Conservation (phyloP, 1,140 invertebrate species). For the Drosophila lini region DNA sequence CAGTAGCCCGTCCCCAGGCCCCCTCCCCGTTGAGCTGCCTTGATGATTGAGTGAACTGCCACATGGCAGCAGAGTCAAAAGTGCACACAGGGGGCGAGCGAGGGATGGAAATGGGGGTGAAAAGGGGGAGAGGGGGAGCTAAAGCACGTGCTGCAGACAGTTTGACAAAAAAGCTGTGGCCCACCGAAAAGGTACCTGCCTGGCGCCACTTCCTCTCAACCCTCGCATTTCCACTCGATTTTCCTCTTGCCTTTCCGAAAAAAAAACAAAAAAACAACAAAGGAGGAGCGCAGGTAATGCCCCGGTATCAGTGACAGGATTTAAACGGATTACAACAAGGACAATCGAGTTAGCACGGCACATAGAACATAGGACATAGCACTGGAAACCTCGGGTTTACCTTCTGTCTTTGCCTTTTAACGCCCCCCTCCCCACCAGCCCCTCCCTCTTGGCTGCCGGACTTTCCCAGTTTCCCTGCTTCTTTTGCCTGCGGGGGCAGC, state of each 20-base stretch:
- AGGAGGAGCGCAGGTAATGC: conserved; percentile 62
- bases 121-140: conserved; percentile 27
- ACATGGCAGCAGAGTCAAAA: conserved; percentile 64
- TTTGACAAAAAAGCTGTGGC: conserved; percentile 80
- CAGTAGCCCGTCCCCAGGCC: conserved; percentile 40
- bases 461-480: conserved; percentile 11
- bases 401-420: conserved; percentile 25
- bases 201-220: neutral
- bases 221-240: neutral
- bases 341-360: conserved; percentile 78
- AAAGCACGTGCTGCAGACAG: conserved; percentile 79
- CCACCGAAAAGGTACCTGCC: conserved; percentile 38
- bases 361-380: conserved; percentile 30
- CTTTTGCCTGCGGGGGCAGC: conserved; percentile 16
- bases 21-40: conserved; percentile 37
- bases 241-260: neutral
- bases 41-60: conserved; percentile 83
- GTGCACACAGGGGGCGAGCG: neutral
- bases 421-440: neutral
- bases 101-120: no score
- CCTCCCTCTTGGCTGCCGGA: neutral
- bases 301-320: conserved; percentile 78
- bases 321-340: conserved; percentile 82
- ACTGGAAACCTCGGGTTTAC: conserved; percentile 15
- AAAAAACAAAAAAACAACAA: conserved; percentile 6